Conservation (phyloP, 2,113 vertebrate genomes). For the Conger conger region DNA sequence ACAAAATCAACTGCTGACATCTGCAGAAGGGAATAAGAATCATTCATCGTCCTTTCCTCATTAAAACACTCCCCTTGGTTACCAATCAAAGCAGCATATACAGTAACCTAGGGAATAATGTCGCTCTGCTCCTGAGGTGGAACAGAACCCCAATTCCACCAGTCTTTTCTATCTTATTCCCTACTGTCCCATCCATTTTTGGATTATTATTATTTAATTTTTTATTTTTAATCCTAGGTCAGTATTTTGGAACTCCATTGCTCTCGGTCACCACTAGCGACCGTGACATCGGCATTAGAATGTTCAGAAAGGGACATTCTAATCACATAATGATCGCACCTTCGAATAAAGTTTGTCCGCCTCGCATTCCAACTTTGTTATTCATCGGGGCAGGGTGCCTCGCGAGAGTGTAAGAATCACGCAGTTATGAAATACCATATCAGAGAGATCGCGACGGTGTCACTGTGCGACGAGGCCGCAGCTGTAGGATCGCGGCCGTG, state of each 20-base stretch:
- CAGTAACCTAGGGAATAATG: constrained; percentile 63
- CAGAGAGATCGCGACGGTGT: neutral
- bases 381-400: too few relatives aligned
- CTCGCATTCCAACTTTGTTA: too few relatives aligned
- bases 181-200: constrained; percentile 28
- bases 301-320: too few relatives aligned
- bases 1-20: constrained; percentile 41
- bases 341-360: too few relatives aligned
- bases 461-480: neutral
- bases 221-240: too few relatives aligned
- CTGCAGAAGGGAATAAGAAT: constrained; percentile 42
- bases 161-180: constrained; percentile 25
- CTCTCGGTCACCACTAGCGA: too few relatives aligned
- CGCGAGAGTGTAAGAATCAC: too few relatives aligned
- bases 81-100: constrained; percentile 61
- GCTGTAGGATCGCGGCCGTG: neutral
- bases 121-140: constrained; percentile 44
- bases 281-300: too few relatives aligned
- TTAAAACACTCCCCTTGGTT: constrained; percentile 67
- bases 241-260: too few relatives aligned
- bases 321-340: too few relatives aligned
- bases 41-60: constrained; percentile 46
- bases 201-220: too few relatives aligned
- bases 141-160: neutral
- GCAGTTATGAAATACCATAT: too few relatives aligned